These are phyloP conservation scores for Caenorhabditis virilis DNA, from an alignment of 2,888 invertebrate genomes.

Conservation along the genomic window DNA sequence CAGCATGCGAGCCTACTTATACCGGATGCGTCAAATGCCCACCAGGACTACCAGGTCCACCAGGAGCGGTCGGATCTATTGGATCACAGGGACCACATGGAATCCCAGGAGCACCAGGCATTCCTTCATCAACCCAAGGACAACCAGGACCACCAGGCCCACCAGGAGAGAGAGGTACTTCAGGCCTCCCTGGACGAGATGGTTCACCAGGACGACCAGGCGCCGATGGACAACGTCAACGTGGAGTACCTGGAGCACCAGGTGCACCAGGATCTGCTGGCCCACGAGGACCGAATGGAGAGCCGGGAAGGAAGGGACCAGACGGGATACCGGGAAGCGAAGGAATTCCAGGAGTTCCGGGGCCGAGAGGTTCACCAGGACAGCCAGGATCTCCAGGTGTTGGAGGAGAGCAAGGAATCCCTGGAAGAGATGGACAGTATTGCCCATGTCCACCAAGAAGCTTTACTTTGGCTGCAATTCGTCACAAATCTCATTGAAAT, in stretches of 20 bases:
- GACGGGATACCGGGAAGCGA: constrained; percentile 32
- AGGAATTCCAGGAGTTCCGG: constrained; percentile 31
- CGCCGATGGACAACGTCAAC: constrained; percentile 31
- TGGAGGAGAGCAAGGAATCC: constrained; percentile 27
- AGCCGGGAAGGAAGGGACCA: constrained; percentile 25
- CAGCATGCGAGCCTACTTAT: constrained; percentile 18
- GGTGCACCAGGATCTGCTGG: constrained; percentile 32
- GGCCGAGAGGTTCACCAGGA: constrained; percentile 35
- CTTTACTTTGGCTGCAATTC: constrained; percentile 21
- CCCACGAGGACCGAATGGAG: constrained; percentile 28
- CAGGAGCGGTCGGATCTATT: constrained; percentile 35
- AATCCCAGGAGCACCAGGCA: constrained; percentile 7
- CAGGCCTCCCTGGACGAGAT: constrained; percentile 31
- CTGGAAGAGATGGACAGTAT: constrained; percentile 48
- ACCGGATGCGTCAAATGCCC: constrained; percentile 47
- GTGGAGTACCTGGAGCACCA: constrained; percentile 33
- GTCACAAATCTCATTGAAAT: constrained; percentile 1
- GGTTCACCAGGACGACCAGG: constrained; percentile 37
- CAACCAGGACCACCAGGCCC: constrained; percentile 25
- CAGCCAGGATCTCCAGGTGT: constrained; percentile 19
- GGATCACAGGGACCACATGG: constrained; percentile 34
- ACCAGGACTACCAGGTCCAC: constrained; percentile 36
- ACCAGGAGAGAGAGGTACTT: constrained; percentile 15
- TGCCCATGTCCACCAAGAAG: constrained; percentile 49
- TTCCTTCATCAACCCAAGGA: constrained; percentile 20